phyloP scores from a whole-genome alignment of 2,797 vertebrate genomes.

The Gallinago nigripennis region DNA sequence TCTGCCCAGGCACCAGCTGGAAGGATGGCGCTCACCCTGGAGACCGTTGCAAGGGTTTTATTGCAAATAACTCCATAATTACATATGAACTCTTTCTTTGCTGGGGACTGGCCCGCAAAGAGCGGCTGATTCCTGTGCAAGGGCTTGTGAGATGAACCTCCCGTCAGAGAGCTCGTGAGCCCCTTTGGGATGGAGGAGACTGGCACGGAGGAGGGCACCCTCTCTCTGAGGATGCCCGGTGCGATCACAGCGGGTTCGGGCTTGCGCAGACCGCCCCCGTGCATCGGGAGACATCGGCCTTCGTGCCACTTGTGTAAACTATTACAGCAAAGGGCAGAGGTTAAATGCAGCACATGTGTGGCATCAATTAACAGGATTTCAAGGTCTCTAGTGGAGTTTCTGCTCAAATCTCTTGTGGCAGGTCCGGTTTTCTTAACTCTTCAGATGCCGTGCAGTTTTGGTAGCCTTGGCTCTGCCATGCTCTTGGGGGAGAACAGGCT shows the following conservation, averaged over 20 bases:
- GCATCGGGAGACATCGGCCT: neutral
- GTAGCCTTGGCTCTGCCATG: neutral
- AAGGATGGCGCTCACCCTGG: neutral
- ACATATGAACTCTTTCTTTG: neutral
- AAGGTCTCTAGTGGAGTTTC: slow-evolving; percentile 61
- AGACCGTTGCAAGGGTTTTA: accelerated
- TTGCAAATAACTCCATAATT: neutral
- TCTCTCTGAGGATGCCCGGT: accelerated
- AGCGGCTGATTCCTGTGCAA: neutral
- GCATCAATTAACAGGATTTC: slow-evolving; percentile 72
- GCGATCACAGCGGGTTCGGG: accelerated
- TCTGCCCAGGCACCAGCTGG: neutral
- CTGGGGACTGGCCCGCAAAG: accelerated
- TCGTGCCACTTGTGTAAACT: slow-evolving; percentile 67
- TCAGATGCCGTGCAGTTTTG: neutral
- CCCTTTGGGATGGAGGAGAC: neutral
- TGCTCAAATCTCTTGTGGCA: slow-evolving; percentile 50
- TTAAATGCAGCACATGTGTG: slow-evolving; percentile 74
- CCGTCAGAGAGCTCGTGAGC: accelerated
- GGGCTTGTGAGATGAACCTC: neutral
- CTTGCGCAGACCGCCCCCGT: neutral
- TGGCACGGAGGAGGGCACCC: accelerated
- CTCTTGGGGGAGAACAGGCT: neutral
- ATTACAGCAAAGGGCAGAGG: slow-evolving; percentile 68
- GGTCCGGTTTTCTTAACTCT: slow-evolving; percentile 65